Percentiles rank a stretch among this genome's conserved stretches.
Conservation (phyloP, 2,797 vertebrate genomes). For the Pangasius krempfi region DNA sequence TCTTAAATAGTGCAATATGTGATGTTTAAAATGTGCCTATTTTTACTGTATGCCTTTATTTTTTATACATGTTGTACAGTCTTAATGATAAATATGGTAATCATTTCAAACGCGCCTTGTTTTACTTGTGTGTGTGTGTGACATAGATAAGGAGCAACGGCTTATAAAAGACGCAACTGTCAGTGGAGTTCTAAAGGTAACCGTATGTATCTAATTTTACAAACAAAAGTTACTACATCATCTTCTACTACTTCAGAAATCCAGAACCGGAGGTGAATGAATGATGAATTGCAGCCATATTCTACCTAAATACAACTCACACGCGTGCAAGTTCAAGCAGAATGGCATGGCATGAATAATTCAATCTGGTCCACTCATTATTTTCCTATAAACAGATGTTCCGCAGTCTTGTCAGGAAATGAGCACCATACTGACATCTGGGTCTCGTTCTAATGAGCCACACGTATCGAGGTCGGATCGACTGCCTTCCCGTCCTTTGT, state of each 20-base stretch:
- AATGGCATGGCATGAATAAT: neutral
- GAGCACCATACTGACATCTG: neutral
- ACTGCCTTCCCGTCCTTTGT: neutral
- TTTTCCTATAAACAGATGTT: neutral
- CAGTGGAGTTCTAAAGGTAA: neutral
- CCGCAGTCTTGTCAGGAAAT: neutral
- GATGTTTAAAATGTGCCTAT: slow-evolving; percentile 73
- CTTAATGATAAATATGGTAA: slow-evolving; percentile 51
- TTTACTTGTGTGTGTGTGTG: slow-evolving; percentile 34
- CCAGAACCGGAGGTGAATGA: neutral
- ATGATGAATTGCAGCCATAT: neutral
- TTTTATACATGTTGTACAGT: slow-evolving; percentile 49
- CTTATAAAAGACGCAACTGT: neutral
- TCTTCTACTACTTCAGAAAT: neutral
- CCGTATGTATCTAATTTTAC: neutral
- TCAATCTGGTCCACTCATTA: neutral
- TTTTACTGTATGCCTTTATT: slow-evolving; percentile 54
- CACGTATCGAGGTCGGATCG: neutral
- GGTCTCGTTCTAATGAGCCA: neutral
- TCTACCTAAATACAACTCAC: neutral
- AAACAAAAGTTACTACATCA: neutral
- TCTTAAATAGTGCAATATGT: slow-evolving; percentile 70
- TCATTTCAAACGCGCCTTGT: slow-evolving; percentile 50
- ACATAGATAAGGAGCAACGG: neutral
- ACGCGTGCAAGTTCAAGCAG: neutral